Percentiles rank a stretch among this genome's conserved stretches.
Conservation (phyloP, 2,888 invertebrate species). For the Parascotia fuliginaria region DNA sequence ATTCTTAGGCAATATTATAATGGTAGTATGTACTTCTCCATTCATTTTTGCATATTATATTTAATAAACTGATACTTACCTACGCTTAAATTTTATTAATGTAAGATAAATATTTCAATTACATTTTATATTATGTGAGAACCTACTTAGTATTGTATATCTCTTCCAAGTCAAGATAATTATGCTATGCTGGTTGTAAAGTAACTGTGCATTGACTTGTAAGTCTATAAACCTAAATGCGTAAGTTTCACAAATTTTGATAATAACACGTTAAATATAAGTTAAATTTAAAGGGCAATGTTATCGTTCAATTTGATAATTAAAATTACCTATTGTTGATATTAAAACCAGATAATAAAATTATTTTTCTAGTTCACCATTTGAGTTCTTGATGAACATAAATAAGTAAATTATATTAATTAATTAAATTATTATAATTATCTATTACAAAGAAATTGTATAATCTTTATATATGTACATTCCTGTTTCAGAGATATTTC, state of each 20-base stretch:
- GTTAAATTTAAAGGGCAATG: constrained; percentile 36
- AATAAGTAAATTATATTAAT: constrained; percentile 44
- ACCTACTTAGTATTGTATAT: constrained; percentile 18
- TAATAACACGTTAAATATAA: constrained; percentile 11
- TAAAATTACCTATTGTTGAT: constrained; percentile 40
- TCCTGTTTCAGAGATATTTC: constrained; percentile 52
- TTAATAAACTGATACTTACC: background rate
- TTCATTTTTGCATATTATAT: constrained; percentile 12
- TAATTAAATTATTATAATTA: constrained; percentile 16
- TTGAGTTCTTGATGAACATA: constrained; percentile 45
- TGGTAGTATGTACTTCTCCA: constrained; percentile 11
- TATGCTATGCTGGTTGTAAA: constrained; percentile 15
- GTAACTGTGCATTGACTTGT: constrained; percentile 1
- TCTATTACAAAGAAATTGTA: constrained; percentile 31
- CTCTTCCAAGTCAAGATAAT: constrained; percentile 10
- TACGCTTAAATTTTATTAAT: constrained; percentile 6
- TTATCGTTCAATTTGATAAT: constrained; percentile 38
- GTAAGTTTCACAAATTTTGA: constrained; percentile 19
- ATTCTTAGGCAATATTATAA: constrained; percentile 14
- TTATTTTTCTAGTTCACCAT: constrained; percentile 55
- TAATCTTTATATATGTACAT: constrained; percentile 49
- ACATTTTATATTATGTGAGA: constrained; percentile 15
- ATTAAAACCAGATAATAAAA: constrained; percentile 43
- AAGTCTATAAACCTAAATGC: background rate
- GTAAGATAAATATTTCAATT: constrained; percentile 16